Percentiles rank a stretch among this genome's conserved stretches.
Evolutionary conservation across 1,140 invertebrate species (phyloP).

Genomic region (Palaemon carinicauda): DNA sequence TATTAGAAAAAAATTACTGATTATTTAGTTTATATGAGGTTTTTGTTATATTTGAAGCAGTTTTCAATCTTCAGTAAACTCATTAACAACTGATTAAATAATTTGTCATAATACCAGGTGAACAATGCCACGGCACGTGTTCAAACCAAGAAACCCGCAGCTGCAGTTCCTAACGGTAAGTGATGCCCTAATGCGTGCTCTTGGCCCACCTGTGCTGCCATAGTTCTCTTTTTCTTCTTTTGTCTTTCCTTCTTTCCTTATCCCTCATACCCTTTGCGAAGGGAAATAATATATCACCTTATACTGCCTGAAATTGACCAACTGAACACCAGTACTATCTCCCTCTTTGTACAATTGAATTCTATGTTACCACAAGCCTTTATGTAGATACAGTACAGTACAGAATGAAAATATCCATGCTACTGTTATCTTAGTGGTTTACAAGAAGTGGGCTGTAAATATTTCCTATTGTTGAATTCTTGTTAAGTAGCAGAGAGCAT

Average conservation of each 20-base stretch:
- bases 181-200: conserved; percentile 56
- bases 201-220: conserved; percentile 31
- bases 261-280: conserved; percentile 26
- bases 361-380: conserved; percentile 35
- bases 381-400: background rate
- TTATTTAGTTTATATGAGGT: too few species aligned
- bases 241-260: conserved; percentile 12
- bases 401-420: background rate
- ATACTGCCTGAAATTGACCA: conserved; percentile 36
- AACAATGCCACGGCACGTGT: conserved; percentile 97
- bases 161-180: conserved; percentile 91
- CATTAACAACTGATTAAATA: background rate
- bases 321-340: conserved; percentile 29
- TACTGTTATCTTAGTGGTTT: conserved; percentile 20
- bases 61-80: too few species aligned
- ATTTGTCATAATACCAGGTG: conserved; percentile 73
- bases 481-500: conserved; percentile 16
- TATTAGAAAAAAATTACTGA: too few species aligned
- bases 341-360: conserved; percentile 17
- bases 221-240: conserved; percentile 30
- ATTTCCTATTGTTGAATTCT: conserved; percentile 6
- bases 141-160: conserved; percentile 94
- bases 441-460: conserved; percentile 18
- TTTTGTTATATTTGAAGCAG: too few species aligned
- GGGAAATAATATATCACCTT: conserved; percentile 2